phyloP scores from a whole-genome alignment of 2,797 vertebrate genomes.

The Coilia nasus region DNA sequence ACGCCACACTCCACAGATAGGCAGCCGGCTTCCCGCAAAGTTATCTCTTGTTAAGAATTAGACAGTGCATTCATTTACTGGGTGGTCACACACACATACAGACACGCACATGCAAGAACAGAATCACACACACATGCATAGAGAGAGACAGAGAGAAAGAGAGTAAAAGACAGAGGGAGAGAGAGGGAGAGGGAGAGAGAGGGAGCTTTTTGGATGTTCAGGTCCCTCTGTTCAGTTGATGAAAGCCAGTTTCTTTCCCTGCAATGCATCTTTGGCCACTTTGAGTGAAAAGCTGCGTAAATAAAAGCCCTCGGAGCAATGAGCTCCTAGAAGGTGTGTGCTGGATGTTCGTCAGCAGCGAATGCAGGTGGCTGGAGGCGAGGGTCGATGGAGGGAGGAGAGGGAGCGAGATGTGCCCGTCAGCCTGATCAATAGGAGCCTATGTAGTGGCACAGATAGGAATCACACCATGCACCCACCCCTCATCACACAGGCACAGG shows the following conservation, averaged over 20 bases:
- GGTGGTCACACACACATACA: not conserved
- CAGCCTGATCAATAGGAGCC: slow-evolving; percentile 60
- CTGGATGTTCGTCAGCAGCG: slow-evolving; percentile 48
- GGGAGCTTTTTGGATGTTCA: not conserved
- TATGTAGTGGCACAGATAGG: slow-evolving; percentile 52
- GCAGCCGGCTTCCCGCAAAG: slow-evolving; percentile 18
- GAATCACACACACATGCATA: not conserved
- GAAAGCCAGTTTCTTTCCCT: too few relatives aligned
- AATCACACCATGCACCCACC: slow-evolving; percentile 42
- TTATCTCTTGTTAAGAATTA: slow-evolving; percentile 20
- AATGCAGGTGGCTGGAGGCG: slow-evolving; percentile 33
- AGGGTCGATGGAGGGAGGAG: slow-evolving; percentile 49
- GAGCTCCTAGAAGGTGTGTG: slow-evolving; percentile 38
- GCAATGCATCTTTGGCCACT: not conserved
- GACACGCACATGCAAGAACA: not conserved
- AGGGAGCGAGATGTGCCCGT: slow-evolving; percentile 34
- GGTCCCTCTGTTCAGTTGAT: not conserved
- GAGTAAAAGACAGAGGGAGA: too few relatives aligned
- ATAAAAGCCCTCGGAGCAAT: slow-evolving; percentile 19
- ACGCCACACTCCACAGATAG: too few relatives aligned
- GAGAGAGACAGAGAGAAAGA: too few relatives aligned
- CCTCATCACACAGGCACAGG: not conserved
- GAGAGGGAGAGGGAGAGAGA: too few relatives aligned
- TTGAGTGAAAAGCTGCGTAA: not conserved
- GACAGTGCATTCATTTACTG: not conserved